A percentile compares a stretch with the other conserved stretches of the same genome.
phyloP scores from a whole-genome alignment of 2,888 invertebrate genomes.

The Lepeophtheirus nordmannii region DNA sequence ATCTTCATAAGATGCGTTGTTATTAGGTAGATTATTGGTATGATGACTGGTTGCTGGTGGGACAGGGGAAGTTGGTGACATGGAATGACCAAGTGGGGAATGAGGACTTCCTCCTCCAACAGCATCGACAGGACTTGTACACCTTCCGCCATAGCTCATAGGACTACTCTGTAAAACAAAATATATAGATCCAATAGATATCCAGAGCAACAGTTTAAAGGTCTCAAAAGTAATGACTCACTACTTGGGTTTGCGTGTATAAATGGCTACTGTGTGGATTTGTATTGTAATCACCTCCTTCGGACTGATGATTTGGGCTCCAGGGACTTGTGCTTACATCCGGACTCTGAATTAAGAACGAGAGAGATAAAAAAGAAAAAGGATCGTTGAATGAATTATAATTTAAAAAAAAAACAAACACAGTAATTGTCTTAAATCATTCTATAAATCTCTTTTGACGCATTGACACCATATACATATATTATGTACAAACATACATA shows the following conservation, averaged over 20 bases:
- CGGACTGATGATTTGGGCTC: not conserved
- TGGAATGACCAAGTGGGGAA: not conserved
- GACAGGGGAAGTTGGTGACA: not conserved
- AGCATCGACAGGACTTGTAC: conserved; percentile 3
- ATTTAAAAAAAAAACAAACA: no score
- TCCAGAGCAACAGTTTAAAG: no score
- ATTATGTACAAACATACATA: no score
- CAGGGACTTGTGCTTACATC: not conserved
- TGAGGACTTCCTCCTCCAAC: not conserved
- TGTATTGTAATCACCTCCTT: no score
- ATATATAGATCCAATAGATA: no score
- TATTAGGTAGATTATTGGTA: not conserved
- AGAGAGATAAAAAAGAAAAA: not conserved
- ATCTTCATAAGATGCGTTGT: not conserved
- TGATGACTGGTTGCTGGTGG: not conserved
- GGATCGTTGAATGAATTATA: no score
- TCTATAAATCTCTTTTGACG: no score
- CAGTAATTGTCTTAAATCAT: no score
- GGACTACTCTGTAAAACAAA: conserved; percentile 2
- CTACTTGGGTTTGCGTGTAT: no score
- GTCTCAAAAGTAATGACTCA: no score
- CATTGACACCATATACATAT: no score
- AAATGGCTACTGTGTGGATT: no score
- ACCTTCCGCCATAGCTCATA: not conserved
- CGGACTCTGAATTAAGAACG: not conserved